Evolutionary conservation across 2,888 invertebrate genomes (phyloP).

Genomic region (Callosobruchus maculatus): DNA sequence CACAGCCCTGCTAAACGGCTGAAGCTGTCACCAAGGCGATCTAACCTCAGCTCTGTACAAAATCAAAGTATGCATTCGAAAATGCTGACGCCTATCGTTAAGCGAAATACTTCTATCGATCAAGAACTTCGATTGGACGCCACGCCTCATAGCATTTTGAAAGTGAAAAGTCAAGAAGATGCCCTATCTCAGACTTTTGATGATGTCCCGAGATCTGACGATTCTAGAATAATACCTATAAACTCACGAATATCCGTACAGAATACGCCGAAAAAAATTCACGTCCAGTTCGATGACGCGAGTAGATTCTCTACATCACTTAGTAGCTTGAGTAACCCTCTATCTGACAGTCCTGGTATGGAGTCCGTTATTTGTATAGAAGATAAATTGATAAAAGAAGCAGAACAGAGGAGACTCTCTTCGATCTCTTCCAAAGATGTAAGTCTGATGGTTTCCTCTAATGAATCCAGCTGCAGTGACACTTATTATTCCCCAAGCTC

Average conservation of each 20-base stretch:
- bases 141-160: slow-evolving; percentile 66
- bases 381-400: not conserved
- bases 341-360: not conserved
- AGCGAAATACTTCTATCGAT: slow-evolving; percentile 39
- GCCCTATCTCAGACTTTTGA: not conserved
- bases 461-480: not conserved
- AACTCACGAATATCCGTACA: not conserved
- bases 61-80: slow-evolving; percentile 26
- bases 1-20: slow-evolving; percentile 27
- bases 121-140: slow-evolving; percentile 21
- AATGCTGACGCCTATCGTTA: slow-evolving; percentile 58
- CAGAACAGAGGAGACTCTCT: not conserved
- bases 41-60: slow-evolving; percentile 15
- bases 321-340: not conserved
- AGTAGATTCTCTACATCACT: not conserved
- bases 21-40: slow-evolving; percentile 31
- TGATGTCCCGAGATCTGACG: not conserved
- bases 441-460: not conserved
- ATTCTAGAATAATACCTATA: not conserved
- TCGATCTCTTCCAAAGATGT: not conserved
- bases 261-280: not conserved
- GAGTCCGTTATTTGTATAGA: not conserved
- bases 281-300: not conserved
- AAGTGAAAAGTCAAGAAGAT: slow-evolving; percentile 44
- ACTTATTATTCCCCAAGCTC: not conserved